Percentiles rank a stretch among this genome's conserved stretches.
These are phyloP conservation scores for Euzophera pinguis DNA, from an alignment of 2,888 invertebrate species.

Conservation along the genomic window DNA sequence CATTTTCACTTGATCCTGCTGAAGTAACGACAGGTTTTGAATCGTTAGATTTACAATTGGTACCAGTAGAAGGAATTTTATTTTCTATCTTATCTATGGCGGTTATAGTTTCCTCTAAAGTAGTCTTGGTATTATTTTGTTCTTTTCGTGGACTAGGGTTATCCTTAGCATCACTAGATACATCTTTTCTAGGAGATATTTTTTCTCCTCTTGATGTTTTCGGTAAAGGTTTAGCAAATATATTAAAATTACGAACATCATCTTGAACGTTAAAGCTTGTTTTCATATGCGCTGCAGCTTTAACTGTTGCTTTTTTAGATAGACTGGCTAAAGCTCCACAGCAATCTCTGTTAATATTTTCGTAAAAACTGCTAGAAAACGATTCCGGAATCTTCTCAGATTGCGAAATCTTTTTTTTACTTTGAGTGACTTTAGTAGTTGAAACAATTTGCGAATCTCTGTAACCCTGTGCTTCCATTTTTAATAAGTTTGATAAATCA, in stretches of 20 bases:
- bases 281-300: constrained; percentile 56
- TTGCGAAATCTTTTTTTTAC: constrained; percentile 48
- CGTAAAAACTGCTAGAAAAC: constrained; percentile 40
- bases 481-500: constrained; percentile 81
- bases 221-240: constrained; percentile 65
- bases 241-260: constrained; percentile 39
- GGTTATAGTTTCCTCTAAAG: constrained; percentile 21
- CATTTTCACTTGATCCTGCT: constrained; percentile 21
- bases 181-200: constrained; percentile 60
- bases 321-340: constrained; percentile 57
- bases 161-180: constrained; percentile 61
- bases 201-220: constrained; percentile 53
- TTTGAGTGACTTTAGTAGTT: constrained; percentile 41
- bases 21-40: constrained; percentile 1
- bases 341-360: constrained; percentile 56
- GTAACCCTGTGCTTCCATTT: constrained; percentile 74
- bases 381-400: too few relatives aligned
- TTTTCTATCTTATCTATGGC: constrained; percentile 21
- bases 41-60: background rate
- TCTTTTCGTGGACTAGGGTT: constrained; percentile 87
- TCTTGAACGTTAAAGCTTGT: constrained; percentile 40
- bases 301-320: constrained; percentile 57
- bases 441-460: constrained; percentile 51
- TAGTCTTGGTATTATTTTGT: constrained; percentile 19
- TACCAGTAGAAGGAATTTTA: constrained; percentile 5